These are phyloP conservation scores for Anoplolepis gracilipes DNA, from an alignment of 1,140 invertebrate species.

Conservation along the genomic window DNA sequence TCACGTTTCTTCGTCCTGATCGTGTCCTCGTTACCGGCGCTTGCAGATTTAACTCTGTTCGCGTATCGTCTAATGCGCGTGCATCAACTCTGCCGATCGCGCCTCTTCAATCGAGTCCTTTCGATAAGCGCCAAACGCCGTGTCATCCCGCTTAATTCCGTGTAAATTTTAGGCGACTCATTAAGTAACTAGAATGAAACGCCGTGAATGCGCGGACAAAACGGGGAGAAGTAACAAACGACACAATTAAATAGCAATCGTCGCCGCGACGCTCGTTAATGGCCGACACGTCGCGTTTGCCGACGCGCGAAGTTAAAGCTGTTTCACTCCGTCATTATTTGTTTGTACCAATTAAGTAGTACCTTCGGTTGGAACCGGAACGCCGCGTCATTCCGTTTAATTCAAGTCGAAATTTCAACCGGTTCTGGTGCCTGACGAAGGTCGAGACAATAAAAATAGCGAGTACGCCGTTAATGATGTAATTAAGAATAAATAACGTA, in stretches of 20 bases:
- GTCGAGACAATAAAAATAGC: slow-evolving; percentile 61
- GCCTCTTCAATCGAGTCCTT: slow-evolving; percentile 60
- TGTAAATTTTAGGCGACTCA: slow-evolving; percentile 63
- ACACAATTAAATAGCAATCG: slow-evolving; percentile 63
- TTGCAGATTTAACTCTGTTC: slow-evolving; percentile 50
- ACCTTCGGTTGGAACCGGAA: slow-evolving; percentile 59
- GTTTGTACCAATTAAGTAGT: slow-evolving; percentile 64
- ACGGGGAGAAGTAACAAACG: slow-evolving; percentile 58
- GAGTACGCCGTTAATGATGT: slow-evolving; percentile 41
- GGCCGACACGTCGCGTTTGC: slow-evolving; percentile 52
- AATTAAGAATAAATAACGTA: slow-evolving; percentile 61
- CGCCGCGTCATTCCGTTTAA: slow-evolving; percentile 62
- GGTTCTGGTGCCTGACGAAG: slow-evolving; percentile 56
- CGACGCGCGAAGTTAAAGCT: slow-evolving; percentile 59
- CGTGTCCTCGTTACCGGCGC: slow-evolving; percentile 52
- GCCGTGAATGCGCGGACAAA: slow-evolving; percentile 53
- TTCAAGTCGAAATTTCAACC: slow-evolving; percentile 63
- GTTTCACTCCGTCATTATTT: slow-evolving; percentile 63
- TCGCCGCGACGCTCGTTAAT: slow-evolving; percentile 59
- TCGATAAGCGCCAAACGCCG: slow-evolving; percentile 52
- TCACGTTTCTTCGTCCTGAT: slow-evolving; percentile 13
- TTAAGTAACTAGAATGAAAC: slow-evolving; percentile 60
- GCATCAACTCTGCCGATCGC: slow-evolving; percentile 45
- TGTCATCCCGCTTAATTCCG: slow-evolving; percentile 62
- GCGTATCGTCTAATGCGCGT: slow-evolving; percentile 34